Percentiles rank a stretch among this genome's conserved stretches.
Conservation (phyloP, 53 echinoderm and acorn worm genomes). For the Actinopyga echinites region DNA sequence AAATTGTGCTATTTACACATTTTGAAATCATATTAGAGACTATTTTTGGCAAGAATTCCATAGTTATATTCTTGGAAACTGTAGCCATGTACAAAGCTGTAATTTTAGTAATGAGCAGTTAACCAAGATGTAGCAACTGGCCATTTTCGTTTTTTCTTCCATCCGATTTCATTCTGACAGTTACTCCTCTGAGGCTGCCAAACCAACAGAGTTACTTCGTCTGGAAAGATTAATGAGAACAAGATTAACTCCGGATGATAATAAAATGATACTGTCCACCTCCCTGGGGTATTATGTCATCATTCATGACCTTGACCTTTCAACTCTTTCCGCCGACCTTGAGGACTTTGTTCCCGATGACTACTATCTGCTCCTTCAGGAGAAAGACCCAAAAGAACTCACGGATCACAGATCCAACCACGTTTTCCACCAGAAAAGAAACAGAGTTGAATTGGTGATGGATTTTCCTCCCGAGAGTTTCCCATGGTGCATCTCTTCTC, state of each 20-base stretch:
- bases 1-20: no score
- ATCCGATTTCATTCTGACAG: neutral
- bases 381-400: constrained; percentile 38
- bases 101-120: neutral
- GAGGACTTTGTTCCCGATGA: constrained; percentile 60
- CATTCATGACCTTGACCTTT: constrained; percentile 92
- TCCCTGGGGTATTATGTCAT: constrained; percentile 82
- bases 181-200: constrained; percentile 68
- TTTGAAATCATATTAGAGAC: no score
- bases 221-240: constrained; percentile 89
- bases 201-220: constrained; percentile 71
- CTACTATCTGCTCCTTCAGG: constrained; percentile 54
- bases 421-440: constrained; percentile 68
- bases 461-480: constrained; percentile 83
- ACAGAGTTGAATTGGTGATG: constrained; percentile 83
- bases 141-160: neutral
- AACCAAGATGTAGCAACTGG: neutral
- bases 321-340: constrained; percentile 73
- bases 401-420: constrained; percentile 46
- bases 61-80: neutral
- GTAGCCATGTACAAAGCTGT: neutral
- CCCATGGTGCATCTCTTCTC: constrained; percentile 88
- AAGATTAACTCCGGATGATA: constrained; percentile 82
- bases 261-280: constrained; percentile 87
- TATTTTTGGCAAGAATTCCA: neutral